phyloP scores from a whole-genome alignment of 2,113 vertebrate genomes.

The Paedocypris sp. region DNA sequence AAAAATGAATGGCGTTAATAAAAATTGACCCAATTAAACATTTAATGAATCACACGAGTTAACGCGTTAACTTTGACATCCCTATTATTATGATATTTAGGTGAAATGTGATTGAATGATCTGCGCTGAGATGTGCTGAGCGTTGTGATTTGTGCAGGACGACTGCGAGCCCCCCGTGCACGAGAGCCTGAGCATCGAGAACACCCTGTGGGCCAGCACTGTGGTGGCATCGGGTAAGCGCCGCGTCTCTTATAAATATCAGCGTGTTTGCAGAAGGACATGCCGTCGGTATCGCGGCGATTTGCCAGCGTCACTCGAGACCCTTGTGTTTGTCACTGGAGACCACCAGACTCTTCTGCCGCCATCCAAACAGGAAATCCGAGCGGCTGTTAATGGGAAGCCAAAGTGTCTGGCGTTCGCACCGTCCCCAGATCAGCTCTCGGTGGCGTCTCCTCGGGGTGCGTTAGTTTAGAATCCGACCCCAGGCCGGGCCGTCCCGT shows the following conservation, averaged over 20 bases:
- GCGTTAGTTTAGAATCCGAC: conserved; percentile 26
- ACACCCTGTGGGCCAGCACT: conserved; percentile 93
- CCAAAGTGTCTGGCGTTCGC: conserved; percentile 24
- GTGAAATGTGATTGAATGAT: too few relatives aligned
- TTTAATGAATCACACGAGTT: too few relatives aligned
- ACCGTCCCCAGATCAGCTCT: conserved; percentile 23
- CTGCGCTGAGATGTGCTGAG: too few relatives aligned
- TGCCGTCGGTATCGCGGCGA: neutral
- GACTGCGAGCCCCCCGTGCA: conserved; percentile 82
- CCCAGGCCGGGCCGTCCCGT: conserved; percentile 13
- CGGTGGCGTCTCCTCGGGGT: conserved; percentile 7
- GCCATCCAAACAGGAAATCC: conserved; percentile 20
- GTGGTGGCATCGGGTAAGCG: conserved; percentile 89
- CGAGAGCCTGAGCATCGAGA: conserved; percentile 91
- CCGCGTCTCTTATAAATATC: conserved; percentile 5
- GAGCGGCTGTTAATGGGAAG: conserved; percentile 33
- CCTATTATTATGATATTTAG: too few relatives aligned
- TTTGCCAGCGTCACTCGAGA: conserved; percentile 14
- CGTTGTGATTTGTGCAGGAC: too few relatives aligned
- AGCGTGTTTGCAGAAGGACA: neutral
- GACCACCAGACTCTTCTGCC: conserved; percentile 7
- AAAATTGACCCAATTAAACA: too few relatives aligned
- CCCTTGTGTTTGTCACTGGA: conserved; percentile 20
- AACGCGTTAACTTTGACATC: too few relatives aligned
- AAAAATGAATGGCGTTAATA: too few relatives aligned